phyloP scores from a whole-genome alignment of 2,888 invertebrate genomes.

The Camponotus fellah region DNA sequence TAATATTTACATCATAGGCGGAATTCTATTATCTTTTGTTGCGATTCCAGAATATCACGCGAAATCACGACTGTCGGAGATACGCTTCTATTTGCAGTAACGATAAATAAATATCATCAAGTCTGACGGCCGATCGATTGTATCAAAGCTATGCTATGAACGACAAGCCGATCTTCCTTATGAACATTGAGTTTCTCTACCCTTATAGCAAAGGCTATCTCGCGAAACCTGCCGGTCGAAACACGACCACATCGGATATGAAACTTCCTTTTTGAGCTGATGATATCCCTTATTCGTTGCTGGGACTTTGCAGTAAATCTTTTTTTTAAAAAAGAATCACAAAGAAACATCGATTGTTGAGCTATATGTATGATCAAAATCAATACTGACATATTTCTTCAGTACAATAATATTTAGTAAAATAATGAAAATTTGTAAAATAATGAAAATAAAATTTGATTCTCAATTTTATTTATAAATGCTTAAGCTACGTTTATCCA shows the following conservation, averaged over 20 bases:
- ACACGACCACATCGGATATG: slow-evolving; percentile 70
- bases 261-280: slow-evolving; percentile 72
- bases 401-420: neutral
- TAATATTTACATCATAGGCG: neutral
- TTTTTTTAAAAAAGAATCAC: neutral
- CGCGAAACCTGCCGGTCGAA: slow-evolving; percentile 47
- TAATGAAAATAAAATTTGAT: neutral
- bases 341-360: neutral
- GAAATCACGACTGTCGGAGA: neutral
- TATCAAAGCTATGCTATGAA: slow-evolving; percentile 15
- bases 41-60: slow-evolving; percentile 26
- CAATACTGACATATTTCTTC: neutral
- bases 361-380: neutral
- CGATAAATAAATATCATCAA: slow-evolving; percentile 38
- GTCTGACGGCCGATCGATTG: slow-evolving; percentile 20
- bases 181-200: slow-evolving; percentile 40
- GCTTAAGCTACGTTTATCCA: neutral
- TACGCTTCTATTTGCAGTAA: slow-evolving; percentile 31
- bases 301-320: slow-evolving; percentile 1
- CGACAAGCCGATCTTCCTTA: slow-evolving; percentile 37
- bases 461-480: neutral
- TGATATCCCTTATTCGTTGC: slow-evolving; percentile 40
- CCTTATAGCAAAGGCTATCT: slow-evolving; percentile 19
- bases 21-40: slow-evolving; percentile 6
- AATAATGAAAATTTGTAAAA: neutral